Evolutionary conservation across 2,888 invertebrate species (phyloP).

Genomic region (Cinara cedri): DNA sequence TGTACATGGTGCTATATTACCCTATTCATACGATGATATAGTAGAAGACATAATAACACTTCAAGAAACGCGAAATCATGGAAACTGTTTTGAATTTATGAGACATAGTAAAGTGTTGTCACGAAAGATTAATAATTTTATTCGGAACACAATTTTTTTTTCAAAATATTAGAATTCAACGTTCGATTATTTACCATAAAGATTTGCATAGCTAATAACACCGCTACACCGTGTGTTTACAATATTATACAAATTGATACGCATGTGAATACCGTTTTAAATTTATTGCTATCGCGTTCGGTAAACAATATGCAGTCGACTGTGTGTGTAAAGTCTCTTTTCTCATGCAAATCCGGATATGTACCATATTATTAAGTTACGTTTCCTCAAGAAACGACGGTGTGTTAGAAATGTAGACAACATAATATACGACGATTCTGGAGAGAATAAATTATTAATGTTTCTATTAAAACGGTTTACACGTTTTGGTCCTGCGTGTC

Average conservation of each 20-base stretch:
- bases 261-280: background rate
- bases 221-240: too few species aligned
- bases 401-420: background rate
- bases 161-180: too few species aligned
- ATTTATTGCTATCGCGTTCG: background rate
- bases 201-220: too few species aligned
- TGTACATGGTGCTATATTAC: too few species aligned
- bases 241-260: background rate
- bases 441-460: slow-evolving; percentile 5
- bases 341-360: background rate
- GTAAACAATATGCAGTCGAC: background rate
- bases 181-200: too few species aligned
- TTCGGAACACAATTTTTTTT: too few species aligned
- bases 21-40: too few species aligned
- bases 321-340: background rate
- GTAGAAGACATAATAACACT: too few species aligned
- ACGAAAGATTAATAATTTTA: too few species aligned
- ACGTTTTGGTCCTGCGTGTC: background rate
- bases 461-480: slow-evolving; percentile 4
- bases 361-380: background rate
- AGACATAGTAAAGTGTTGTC: too few species aligned
- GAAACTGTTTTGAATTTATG: too few species aligned
- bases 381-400: background rate
- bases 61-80: too few species aligned
- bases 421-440: background rate